Conservation (phyloP, 2,797 vertebrate genomes). For the Rhinoraja longicauda region DNA sequence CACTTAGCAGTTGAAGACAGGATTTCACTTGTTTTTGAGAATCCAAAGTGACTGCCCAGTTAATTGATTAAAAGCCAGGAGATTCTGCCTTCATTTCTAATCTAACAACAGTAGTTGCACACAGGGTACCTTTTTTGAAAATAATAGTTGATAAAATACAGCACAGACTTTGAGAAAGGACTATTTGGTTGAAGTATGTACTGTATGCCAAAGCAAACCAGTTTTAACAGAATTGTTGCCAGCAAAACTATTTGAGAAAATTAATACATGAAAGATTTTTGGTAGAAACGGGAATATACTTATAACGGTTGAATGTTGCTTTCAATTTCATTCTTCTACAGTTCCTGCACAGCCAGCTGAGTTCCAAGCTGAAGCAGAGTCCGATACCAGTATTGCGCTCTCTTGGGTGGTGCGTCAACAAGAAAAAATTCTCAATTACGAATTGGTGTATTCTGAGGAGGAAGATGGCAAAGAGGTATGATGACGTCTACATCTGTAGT, state of each 20-base stretch:
- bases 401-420: conserved; percentile 83
- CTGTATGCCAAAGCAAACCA: too few species aligned
- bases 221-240: not conserved
- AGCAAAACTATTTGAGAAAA: not conserved
- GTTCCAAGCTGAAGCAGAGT: conserved; percentile 86
- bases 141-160: not conserved
- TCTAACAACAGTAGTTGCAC: not conserved
- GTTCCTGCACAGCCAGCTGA: conserved; percentile 82
- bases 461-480: conserved; percentile 73
- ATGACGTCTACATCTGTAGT: not conserved
- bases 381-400: conserved; percentile 83
- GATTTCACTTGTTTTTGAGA: too few species aligned
- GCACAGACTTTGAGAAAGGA: not conserved
- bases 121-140: not conserved
- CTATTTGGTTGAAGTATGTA: not conserved
- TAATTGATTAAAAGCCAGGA: too few species aligned
- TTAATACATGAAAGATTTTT: not conserved
- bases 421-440: conserved; percentile 76
- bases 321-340: conserved; percentile 46
- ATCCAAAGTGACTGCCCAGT: too few species aligned
- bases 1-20: too few species aligned
- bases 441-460: conserved; percentile 83
- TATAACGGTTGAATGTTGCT: not conserved
- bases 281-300: not conserved
- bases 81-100: not conserved